phyloP scores from a whole-genome alignment of 2,888 invertebrate species.

The Apodemia mormo region DNA sequence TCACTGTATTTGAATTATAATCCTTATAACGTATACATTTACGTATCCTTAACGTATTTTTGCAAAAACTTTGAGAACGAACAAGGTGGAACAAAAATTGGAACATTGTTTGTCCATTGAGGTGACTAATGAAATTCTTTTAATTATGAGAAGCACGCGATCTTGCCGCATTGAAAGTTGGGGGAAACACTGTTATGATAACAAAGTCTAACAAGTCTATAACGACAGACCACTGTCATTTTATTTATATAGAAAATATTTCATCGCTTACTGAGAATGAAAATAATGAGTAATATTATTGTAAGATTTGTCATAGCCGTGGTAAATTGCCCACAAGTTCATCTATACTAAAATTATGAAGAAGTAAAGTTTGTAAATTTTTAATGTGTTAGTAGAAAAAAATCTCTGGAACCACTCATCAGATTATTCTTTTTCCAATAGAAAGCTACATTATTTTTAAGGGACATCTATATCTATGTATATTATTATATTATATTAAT shows the following conservation, averaged over 20 bases:
- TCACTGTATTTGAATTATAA: too few species aligned
- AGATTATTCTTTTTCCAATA: too few species aligned
- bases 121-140: slow-evolving; percentile 5
- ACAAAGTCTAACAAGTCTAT: background rate
- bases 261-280: background rate
- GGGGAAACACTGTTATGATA: slow-evolving; percentile 7
- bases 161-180: background rate
- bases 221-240: background rate
- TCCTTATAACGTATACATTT: too few species aligned
- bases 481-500: too few species aligned
- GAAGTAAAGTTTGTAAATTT: too few species aligned
- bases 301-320: too few species aligned
- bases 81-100: background rate
- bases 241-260: background rate
- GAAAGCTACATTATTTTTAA: too few species aligned
- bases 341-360: too few species aligned
- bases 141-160: slow-evolving; percentile 7
- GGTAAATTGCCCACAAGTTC: too few species aligned
- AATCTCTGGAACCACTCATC: too few species aligned
- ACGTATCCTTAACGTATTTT: background rate
- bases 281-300: background rate
- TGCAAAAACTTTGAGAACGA: background rate
- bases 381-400: too few species aligned
- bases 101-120: background rate
- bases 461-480: too few species aligned